These are phyloP conservation scores for Porites lutea DNA, from an alignment of 64 coral and sea anemone genomes.

Conservation along the genomic window DNA sequence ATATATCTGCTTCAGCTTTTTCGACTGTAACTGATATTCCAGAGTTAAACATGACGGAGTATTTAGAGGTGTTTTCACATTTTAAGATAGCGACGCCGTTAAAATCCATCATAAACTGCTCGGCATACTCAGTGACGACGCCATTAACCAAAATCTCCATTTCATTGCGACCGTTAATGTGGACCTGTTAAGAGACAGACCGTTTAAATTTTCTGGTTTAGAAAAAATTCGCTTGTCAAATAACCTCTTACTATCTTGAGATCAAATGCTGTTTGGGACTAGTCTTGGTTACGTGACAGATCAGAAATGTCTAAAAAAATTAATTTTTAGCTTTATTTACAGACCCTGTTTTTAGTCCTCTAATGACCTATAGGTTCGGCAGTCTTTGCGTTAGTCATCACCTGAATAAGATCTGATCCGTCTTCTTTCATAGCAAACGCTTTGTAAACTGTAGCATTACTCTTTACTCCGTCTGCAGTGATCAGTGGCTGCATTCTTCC, in stretches of 20 bases:
- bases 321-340: too few species aligned
- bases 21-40: conserved; percentile 64
- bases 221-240: too few species aligned
- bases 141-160: conserved; percentile 55
- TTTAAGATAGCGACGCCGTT: conserved; percentile 40
- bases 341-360: too few species aligned
- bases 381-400: not conserved
- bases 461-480: not conserved
- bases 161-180: conserved; percentile 19
- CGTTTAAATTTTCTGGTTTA: not conserved
- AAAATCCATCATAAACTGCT: conserved; percentile 35
- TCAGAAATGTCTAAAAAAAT: too few species aligned
- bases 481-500: conserved; percentile 61
- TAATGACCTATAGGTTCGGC: too few species aligned
- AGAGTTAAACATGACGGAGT: conserved; percentile 40
- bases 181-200: conserved; percentile 26
- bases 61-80: conserved; percentile 35
- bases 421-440: conserved; percentile 53
- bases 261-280: too few species aligned
- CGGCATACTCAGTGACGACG: conserved; percentile 31
- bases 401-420: conserved; percentile 52
- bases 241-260: too few species aligned
- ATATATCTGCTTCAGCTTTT: not conserved
- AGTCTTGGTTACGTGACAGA: too few species aligned
- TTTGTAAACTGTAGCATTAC: conserved; percentile 30